Evolutionary conservation across 2,888 invertebrate species (phyloP), one percentile per base, ranked within the genome.

Genomic region (Xestia sexstrigata): DNA sequence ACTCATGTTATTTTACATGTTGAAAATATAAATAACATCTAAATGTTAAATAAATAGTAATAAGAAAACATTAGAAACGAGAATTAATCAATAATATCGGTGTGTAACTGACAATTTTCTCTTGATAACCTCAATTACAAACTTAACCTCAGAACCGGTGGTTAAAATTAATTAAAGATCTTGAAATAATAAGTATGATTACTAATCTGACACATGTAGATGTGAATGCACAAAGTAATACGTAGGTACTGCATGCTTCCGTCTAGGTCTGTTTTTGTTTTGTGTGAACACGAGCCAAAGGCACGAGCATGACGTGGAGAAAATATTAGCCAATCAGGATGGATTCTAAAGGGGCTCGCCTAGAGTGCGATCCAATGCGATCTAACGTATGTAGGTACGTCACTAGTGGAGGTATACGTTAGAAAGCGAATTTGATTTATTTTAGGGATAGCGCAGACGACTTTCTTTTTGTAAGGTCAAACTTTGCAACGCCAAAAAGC

Each of bases 71-170:
- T 81, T 60, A 49, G 13, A 62, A 62, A 74, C 23, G n/a, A 58
- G 49, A 62, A 23, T 45, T n/a, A 42, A 62, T 76, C 7, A 42
- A 35, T 55, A 47, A 9, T 42, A 63, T 83, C 30, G 30, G 47
- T 30, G n/a, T 47, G 66, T 0, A 77, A 62, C 0, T n/a, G 30
- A 55, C 45, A 55, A 62, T 79, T 78, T 68, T 68, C 55, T 42
- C 23, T 45, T 7, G 79, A 79, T 79, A 84, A 79, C 79, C 79
- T 79, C 79, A 79, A 79, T 79, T 84, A 79, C 47, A 79, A 63
- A 42, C 6, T 6, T 47, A 55, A 42, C 39, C 69, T 35, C n/a
- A 13, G 30, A 63, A 63, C 55, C 79, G 39, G 79, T 49, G 55
- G 39, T 49, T 63, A 42, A 23, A 79, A 58, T 45, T 65, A 84